phyloP scores from a whole-genome alignment of 2,113 vertebrate species.

The Lethenteron reissneri region DNA sequence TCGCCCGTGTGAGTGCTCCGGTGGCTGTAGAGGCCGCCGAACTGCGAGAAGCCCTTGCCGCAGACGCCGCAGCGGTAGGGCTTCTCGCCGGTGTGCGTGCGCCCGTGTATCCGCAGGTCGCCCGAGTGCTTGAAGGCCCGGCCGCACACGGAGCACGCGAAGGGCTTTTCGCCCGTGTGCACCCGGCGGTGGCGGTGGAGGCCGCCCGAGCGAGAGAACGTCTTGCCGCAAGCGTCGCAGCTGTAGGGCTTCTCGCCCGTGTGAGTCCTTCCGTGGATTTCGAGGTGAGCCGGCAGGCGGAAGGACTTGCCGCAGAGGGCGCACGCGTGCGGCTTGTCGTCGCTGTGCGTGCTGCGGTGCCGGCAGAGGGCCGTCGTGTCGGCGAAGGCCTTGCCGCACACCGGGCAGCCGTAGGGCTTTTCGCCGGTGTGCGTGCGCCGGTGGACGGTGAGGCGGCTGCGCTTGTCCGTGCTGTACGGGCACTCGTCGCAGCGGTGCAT shows the following conservation, averaged over 20 bases:
- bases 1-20: not conserved
- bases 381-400: not conserved
- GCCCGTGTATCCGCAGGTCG: not conserved
- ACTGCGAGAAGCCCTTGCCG: not conserved
- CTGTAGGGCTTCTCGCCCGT: no score
- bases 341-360: constrained; percentile 25
- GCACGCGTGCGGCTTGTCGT: not conserved
- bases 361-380: not conserved
- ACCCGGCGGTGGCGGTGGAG: no score
- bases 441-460: not conserved
- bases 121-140: not conserved
- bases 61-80: not conserved
- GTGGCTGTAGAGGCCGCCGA: not conserved
- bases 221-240: no score
- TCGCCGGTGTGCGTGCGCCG: not conserved
- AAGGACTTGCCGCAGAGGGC: constrained; percentile 2
- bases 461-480: no score
- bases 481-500: no score
- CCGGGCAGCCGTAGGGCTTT: not conserved
- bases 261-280: no score
- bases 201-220: no score
- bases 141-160: no score
- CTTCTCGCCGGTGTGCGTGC: not conserved
- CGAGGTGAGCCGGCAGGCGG: not conserved
- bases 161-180: no score